Evolutionary conservation across 2,888 invertebrate species (phyloP).

Genomic region (Toxonevra muliebris): DNA sequence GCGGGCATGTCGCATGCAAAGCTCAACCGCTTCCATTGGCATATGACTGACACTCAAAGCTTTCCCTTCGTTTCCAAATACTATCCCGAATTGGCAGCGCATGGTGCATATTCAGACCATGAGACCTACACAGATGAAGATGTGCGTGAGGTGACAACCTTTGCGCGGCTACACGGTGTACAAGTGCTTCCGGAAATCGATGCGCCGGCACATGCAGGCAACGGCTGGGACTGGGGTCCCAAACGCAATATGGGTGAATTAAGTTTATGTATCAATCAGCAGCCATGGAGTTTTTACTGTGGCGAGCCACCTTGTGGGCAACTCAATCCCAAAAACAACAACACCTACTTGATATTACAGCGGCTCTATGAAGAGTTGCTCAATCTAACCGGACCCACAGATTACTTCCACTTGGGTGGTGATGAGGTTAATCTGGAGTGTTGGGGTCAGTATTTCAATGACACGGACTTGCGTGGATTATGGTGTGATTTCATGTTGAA

Average conservation of each 20-base stretch:
- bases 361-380: slow-evolving; percentile 80
- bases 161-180: slow-evolving; percentile 83
- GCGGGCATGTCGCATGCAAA: slow-evolving; percentile 91
- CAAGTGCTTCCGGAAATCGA: slow-evolving; percentile 90
- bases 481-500: slow-evolving; percentile 82
- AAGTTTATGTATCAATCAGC: slow-evolving; percentile 82
- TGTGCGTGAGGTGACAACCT: slow-evolving; percentile 77
- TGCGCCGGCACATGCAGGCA: slow-evolving; percentile 88
- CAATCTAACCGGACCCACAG: slow-evolving; percentile 77
- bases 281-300: slow-evolving; percentile 82
- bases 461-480: slow-evolving; percentile 78
- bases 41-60: slow-evolving; percentile 89
- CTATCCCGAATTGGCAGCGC: slow-evolving; percentile 80
- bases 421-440: slow-evolving; percentile 78
- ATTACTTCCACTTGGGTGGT: slow-evolving; percentile 82
- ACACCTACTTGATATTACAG: slow-evolving; percentile 77
- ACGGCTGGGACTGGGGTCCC: slow-evolving; percentile 87
- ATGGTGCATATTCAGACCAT: slow-evolving; percentile 87
- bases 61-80: slow-evolving; percentile 84
- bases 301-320: slow-evolving; percentile 90
- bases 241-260: slow-evolving; percentile 79
- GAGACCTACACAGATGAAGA: slow-evolving; percentile 78
- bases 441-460: slow-evolving; percentile 79
- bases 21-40: slow-evolving; percentile 94
- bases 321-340: slow-evolving; percentile 82